These are phyloP conservation scores for Rhodinocichla rosea DNA, from an alignment of 2,113 vertebrate species.

Conservation along the genomic window DNA sequence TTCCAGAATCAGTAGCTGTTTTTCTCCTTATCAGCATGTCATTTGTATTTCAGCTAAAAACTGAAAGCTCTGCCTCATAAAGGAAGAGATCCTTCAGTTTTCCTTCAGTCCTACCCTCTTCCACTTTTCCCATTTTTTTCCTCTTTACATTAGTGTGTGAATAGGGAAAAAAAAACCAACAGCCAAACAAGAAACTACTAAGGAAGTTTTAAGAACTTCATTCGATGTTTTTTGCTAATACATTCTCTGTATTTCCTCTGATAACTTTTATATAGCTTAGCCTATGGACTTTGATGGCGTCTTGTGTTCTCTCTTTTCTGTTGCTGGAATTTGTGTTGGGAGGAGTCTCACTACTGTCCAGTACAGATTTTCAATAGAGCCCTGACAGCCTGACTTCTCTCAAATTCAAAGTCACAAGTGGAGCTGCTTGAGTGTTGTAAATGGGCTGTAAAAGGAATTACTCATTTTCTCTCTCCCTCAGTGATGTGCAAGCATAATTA, in stretches of 20 bases:
- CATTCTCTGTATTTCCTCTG: background rate
- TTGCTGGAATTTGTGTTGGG: background rate
- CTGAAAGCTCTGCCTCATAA: background rate
- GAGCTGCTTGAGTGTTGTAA: background rate
- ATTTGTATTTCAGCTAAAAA: background rate
- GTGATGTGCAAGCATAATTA: background rate
- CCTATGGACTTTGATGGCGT: background rate
- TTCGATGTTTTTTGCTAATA: background rate
- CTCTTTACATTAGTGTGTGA: background rate
- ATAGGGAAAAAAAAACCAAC: accelerated
- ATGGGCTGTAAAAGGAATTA: background rate
- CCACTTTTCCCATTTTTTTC: background rate
- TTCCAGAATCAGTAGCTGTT: background rate
- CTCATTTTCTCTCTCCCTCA: background rate
- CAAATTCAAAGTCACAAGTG: background rate
- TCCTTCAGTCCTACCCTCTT: background rate
- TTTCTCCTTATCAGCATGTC: background rate
- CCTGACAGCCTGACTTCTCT: background rate
- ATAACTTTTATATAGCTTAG: background rate
- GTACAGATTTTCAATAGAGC: background rate
- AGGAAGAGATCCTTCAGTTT: background rate
- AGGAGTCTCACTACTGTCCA: background rate
- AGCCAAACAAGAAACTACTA: background rate
- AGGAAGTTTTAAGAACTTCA: background rate
- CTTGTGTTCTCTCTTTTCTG: background rate